These are phyloP conservation scores for Dicycla oo DNA, from an alignment of 2,888 invertebrate genomes.

Conservation along the genomic window DNA sequence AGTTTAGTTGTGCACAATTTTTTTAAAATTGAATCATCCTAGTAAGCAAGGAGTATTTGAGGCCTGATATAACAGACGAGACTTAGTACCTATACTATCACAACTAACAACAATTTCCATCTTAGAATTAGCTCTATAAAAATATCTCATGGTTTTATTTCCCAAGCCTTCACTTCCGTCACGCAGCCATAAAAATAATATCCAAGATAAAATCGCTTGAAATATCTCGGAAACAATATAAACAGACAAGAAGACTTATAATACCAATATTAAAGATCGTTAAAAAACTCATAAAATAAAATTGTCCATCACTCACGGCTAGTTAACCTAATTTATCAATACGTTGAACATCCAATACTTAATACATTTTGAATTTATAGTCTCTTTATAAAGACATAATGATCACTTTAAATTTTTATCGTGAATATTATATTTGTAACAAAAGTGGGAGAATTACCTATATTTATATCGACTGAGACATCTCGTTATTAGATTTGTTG, in stretches of 20 bases:
- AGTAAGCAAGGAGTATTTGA: no score
- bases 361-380: conserved; percentile 47
- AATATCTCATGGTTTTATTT: conserved; percentile 2
- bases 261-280: conserved; percentile 53
- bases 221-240: conserved; percentile 52
- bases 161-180: conserved; percentile 22
- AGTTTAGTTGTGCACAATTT: no score
- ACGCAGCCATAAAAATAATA: conserved; percentile 43
- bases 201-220: conserved; percentile 46
- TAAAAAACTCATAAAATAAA: conserved; percentile 60
- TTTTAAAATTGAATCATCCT: no score
- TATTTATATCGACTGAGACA: not conserved
- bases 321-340: conserved; percentile 56
- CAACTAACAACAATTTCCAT: not conserved
- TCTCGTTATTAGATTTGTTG: conserved; percentile 22
- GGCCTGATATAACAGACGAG: not conserved
- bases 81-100: not conserved
- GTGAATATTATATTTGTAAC: conserved; percentile 40
- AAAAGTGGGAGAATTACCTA: conserved; percentile 9
- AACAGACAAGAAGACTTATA: conserved; percentile 54
- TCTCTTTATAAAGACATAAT: conserved; percentile 40
- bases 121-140: not conserved
- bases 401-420: conserved; percentile 38
- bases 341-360: conserved; percentile 25
- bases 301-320: conserved; percentile 47